Percentiles rank a stretch among this genome's conserved stretches.
phyloP scores from a whole-genome alignment of 2,888 invertebrate species.

The Lasioglossum leucozonium region DNA sequence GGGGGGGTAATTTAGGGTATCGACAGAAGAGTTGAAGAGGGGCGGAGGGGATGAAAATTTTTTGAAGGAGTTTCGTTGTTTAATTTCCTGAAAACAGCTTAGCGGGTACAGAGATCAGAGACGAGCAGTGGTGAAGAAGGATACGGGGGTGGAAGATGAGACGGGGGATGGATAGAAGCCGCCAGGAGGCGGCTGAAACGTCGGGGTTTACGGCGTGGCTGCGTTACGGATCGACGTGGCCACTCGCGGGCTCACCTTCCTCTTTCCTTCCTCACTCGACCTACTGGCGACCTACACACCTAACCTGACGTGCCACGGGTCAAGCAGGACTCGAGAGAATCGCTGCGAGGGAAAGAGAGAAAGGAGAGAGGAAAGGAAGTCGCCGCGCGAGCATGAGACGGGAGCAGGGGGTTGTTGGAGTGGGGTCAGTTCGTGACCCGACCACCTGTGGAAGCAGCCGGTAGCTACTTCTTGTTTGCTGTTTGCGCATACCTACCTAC shows the following conservation, averaged over 20 bases:
- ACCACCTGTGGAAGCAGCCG: slow-evolving; percentile 82
- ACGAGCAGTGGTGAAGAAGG: neutral
- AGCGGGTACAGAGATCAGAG: neutral
- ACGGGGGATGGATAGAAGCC: neutral
- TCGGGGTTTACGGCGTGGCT: slow-evolving; percentile 49
- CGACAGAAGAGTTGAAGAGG: too few relatives aligned
- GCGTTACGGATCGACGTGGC: slow-evolving; percentile 60
- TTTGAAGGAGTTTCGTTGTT: neutral
- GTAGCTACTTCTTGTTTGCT: slow-evolving; percentile 77
- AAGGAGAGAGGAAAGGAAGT: slow-evolving; percentile 41
- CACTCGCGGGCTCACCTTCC: slow-evolving; percentile 58
- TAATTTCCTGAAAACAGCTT: neutral
- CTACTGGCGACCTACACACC: slow-evolving; percentile 66
- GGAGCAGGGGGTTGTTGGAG: slow-evolving; percentile 59
- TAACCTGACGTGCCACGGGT: slow-evolving; percentile 67
- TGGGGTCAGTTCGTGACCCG: slow-evolving; percentile 81
- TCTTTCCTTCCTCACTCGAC: slow-evolving; percentile 63
- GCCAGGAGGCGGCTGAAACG: slow-evolving; percentile 56
- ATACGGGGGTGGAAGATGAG: neutral
- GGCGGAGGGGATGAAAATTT: neutral
- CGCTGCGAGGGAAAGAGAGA: slow-evolving; percentile 6
- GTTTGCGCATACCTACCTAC: slow-evolving; percentile 73
- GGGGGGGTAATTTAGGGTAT: too few relatives aligned
- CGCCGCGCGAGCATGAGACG: slow-evolving; percentile 33
- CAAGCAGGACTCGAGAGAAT: slow-evolving; percentile 62